Evolutionary conservation across 2,888 invertebrate species (phyloP), one percentile per base, ranked within the genome.

Genomic region (Meganola albula): DNA sequence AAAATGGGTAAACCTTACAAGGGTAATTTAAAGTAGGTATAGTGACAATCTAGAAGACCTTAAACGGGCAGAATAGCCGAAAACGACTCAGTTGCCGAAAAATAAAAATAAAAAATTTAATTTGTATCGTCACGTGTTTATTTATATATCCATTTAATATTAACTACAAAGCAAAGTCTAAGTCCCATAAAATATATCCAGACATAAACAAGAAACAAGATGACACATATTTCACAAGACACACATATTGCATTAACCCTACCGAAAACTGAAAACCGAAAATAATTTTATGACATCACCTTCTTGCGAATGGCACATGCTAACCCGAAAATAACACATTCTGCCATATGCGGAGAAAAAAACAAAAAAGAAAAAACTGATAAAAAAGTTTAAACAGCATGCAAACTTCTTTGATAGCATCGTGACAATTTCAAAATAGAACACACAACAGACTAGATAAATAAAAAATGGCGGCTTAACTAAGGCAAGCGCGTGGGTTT

Each of bases 211-310:
- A 33, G 23, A 5, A 26, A 14, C 31, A 27, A 22, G 21, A 40
- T 49, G 53, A 50, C 44, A 41, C 45, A 50, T 34, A 39, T 37
- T 31, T 39, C 12, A 39, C 28, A 31, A 47, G 40, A 52, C 44
- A 37, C 37, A 42, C 48, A 45, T 34, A 40, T 40, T 52, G 44
- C 53, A 51, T 51, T 51, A 77, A 71, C 78, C 78, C 74, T 75
- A 42, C 52, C 32, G 53, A 52, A 67, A n/a, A n/a, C n/a, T n/a
- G n/a, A n/a, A 62, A 65, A 71, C 69, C 67, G 57, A 63, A 76
- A 78, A 74, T 72, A 65, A 52, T 39, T 42, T 53, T 69, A 62
- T 82, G 84, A 85, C 79, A 82, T 84, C 82, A 83, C 68, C 77
- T 74, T 74, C 74, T 79, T 80, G 63, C 66, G 74, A 7, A 20